phyloP scores from a whole-genome alignment of 2,888 invertebrate species.

The Serripes groenlandicus region DNA sequence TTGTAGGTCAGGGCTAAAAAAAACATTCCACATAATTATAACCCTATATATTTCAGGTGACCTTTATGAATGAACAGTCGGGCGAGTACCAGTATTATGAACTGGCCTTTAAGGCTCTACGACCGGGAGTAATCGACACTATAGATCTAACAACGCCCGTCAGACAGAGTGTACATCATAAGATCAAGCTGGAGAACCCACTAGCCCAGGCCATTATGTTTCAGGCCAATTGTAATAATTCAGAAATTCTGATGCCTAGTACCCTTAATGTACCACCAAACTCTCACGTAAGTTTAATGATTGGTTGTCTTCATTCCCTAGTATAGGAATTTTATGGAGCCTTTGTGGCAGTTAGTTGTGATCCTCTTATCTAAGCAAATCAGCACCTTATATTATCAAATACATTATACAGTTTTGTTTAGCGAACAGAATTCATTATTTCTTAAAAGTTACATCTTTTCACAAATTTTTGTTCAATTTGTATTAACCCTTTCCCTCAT shows the following conservation, averaged over 20 bases:
- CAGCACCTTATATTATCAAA: too few relatives aligned
- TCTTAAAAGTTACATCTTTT: too few relatives aligned
- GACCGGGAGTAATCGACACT: slow-evolving; percentile 81
- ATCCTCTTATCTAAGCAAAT: too few relatives aligned
- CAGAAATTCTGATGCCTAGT: slow-evolving; percentile 84
- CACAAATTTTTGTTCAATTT: too few relatives aligned
- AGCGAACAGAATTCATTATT: too few relatives aligned
- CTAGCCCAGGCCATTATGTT: slow-evolving; percentile 83
- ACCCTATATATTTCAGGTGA: slow-evolving; percentile 80
- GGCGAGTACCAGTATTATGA: slow-evolving; percentile 86
- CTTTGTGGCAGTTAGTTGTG: too few relatives aligned
- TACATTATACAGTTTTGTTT: too few relatives aligned
- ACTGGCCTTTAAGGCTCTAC: slow-evolving; percentile 82
- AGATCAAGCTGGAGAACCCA: slow-evolving; percentile 85
- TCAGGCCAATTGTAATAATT: slow-evolving; percentile 79
- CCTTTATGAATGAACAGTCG: slow-evolving; percentile 85
- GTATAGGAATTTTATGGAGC: too few relatives aligned
- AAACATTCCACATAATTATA: too few relatives aligned
- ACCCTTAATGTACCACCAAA: slow-evolving; percentile 83
- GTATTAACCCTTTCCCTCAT: too few relatives aligned
- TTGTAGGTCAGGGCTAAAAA: too few relatives aligned
- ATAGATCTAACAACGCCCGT: slow-evolving; percentile 85
- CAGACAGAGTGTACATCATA: slow-evolving; percentile 84
- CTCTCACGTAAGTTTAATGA: slow-evolving; percentile 80
- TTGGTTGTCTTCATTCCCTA: too few relatives aligned